phyloP scores from a whole-genome alignment of 2,113 vertebrate species.

The Podilymbus podiceps region DNA sequence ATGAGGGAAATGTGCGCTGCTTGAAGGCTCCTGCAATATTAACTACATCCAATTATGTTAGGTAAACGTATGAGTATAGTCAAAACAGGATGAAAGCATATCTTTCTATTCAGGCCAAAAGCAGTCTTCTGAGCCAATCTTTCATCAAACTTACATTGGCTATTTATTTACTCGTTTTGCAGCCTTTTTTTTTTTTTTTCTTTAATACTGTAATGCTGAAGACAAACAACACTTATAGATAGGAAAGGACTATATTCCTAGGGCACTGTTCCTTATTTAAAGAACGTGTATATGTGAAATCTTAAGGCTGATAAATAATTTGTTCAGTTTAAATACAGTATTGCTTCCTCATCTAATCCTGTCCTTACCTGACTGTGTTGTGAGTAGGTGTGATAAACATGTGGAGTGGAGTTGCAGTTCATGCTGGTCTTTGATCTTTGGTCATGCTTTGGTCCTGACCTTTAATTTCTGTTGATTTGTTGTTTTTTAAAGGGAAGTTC shows the following conservation, averaged over 20 bases:
- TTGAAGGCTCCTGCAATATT: slow-evolving; percentile 72
- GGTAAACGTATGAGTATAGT: slow-evolving; percentile 66
- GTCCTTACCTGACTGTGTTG: not conserved
- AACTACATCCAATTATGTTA: slow-evolving; percentile 71
- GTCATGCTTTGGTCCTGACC: not conserved
- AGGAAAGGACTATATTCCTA: not conserved
- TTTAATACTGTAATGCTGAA: not conserved
- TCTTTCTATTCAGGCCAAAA: slow-evolving; percentile 65
- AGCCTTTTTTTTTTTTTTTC: not conserved
- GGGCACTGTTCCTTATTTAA: not conserved
- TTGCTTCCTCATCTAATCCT: not conserved
- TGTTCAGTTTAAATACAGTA: not conserved
- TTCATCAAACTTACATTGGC: slow-evolving; percentile 34
- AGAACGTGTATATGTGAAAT: not conserved
- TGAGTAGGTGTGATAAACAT: not conserved
- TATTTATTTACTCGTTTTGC: slow-evolving; percentile 51
- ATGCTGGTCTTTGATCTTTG: not conserved
- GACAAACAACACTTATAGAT: not conserved
- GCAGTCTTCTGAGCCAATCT: slow-evolving; percentile 46
- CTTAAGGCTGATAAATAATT: not conserved
- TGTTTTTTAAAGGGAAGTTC: not conserved
- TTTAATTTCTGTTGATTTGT: not conserved
- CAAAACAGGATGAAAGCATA: slow-evolving; percentile 70
- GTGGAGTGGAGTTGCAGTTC: not conserved
- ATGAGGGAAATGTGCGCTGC: slow-evolving; percentile 63